Percentiles rank a stretch among this genome's conserved stretches.
Evolutionary conservation across 2,797 vertebrate species (phyloP).

Genomic region (Schizopygopsis pylzovi): DNA sequence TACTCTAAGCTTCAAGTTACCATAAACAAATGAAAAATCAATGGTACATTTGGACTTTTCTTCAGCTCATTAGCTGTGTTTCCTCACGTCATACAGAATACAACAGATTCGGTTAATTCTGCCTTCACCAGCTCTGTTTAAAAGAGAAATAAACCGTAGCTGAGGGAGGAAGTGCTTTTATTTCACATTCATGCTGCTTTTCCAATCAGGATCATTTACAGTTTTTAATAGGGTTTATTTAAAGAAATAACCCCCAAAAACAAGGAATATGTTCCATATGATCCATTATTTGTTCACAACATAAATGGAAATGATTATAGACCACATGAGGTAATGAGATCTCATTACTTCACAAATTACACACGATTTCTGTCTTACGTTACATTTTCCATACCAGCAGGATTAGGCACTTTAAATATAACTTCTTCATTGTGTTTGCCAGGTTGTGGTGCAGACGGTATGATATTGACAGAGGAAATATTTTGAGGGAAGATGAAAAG

Average conservation of each 20-base stretch:
- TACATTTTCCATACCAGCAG: background rate
- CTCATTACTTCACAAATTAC: background rate
- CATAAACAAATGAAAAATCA: slow-evolving; percentile 74
- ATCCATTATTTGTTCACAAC: background rate
- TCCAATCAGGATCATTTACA: slow-evolving; percentile 74
- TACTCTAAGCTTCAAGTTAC: slow-evolving; percentile 15
- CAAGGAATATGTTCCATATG: background rate
- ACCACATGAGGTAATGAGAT: slow-evolving; percentile 5
- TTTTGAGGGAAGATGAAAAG: background rate
- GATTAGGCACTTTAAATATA: background rate
- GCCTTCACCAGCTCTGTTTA: slow-evolving; percentile 73
- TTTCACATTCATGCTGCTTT: slow-evolving; percentile 53
- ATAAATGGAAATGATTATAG: background rate
- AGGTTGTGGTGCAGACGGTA: background rate
- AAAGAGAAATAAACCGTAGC: slow-evolving; percentile 70
- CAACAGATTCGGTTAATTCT: slow-evolving; percentile 82
- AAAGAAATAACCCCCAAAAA: background rate
- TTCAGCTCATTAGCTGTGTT: slow-evolving; percentile 81
- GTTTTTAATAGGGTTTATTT: background rate
- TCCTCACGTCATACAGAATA: slow-evolving; percentile 80
- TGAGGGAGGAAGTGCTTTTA: slow-evolving; percentile 69
- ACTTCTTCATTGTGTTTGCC: background rate
- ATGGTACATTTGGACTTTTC: slow-evolving; percentile 67
- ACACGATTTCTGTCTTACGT: background rate
- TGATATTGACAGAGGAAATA: slow-evolving; percentile 5